Evolutionary conservation across 2,113 vertebrate genomes (phyloP).

Genomic region (Fregetta grallaria): DNA sequence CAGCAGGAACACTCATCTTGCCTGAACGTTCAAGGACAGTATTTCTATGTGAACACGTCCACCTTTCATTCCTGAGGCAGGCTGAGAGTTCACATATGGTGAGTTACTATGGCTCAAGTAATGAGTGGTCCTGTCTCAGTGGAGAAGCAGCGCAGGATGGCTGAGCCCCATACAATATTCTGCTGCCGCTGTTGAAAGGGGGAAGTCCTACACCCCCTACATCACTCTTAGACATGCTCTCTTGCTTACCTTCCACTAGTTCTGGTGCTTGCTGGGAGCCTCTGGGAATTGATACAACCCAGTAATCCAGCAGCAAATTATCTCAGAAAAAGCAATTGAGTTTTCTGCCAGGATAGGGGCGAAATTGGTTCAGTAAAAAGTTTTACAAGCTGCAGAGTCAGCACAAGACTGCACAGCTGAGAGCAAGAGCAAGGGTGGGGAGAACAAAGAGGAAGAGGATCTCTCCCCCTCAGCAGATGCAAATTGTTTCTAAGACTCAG

Average conservation of each 20-base stretch:
- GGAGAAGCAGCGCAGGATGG: not conserved
- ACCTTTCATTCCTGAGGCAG: not conserved
- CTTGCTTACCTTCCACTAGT: not conserved
- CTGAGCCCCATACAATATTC: not conserved
- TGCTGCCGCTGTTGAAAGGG: not conserved
- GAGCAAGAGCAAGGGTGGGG: not conserved
- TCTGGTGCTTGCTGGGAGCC: not conserved
- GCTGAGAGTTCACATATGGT: not conserved
- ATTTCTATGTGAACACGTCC: not conserved
- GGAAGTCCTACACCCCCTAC: not conserved
- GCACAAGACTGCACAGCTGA: not conserved
- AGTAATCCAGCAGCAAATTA: not conserved
- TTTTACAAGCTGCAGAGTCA: not conserved
- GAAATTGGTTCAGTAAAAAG: not conserved
- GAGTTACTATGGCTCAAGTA: not conserved
- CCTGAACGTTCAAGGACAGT: not conserved
- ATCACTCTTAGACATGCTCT: not conserved
- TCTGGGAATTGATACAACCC: not conserved
- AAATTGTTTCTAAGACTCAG: not conserved
- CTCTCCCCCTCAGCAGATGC: not conserved
- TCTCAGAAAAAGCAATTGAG: not conserved
- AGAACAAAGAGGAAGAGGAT: not conserved
- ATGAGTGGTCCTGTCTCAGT: not conserved
- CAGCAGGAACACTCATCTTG: not conserved
- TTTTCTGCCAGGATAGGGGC: not conserved